Conservation (phyloP, 2,113 vertebrate genomes). For the Pelecanoides urinatrix region DNA sequence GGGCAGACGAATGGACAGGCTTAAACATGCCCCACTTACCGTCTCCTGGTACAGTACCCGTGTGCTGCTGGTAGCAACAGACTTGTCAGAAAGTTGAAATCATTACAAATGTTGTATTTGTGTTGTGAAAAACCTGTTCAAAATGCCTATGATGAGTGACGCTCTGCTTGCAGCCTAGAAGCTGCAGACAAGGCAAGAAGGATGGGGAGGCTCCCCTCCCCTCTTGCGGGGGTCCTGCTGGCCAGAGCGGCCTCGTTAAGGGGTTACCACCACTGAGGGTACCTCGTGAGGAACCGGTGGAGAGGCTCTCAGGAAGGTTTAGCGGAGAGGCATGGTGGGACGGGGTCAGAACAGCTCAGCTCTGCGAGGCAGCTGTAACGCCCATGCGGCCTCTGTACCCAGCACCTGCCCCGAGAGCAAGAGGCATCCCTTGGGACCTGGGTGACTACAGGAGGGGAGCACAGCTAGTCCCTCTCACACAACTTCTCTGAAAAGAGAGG, state of each 20-base stretch:
- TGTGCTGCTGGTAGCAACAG: neutral
- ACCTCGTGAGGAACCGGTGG: accelerated
- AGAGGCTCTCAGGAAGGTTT: neutral
- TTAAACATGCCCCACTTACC: neutral
- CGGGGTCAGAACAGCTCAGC: neutral
- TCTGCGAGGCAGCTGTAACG: accelerated
- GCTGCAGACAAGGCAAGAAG: neutral
- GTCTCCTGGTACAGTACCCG: neutral
- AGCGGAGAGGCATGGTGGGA: neutral
- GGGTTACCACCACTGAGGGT: too few species aligned
- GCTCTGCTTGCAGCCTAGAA: neutral
- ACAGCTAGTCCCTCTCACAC: neutral
- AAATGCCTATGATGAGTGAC: neutral
- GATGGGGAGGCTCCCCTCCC: neutral
- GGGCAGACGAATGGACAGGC: neutral
- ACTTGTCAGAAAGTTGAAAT: neutral
- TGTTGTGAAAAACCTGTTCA: neutral
- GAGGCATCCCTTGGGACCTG: neutral
- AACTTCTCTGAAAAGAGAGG: neutral
- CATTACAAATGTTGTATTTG: neutral
- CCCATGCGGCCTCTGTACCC: neutral
- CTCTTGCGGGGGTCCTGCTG: accelerated
- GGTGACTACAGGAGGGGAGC: neutral
- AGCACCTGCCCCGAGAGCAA: neutral
- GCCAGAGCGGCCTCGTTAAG: neutral